These are phyloP conservation scores for Rhadinocentrus ornatus DNA, from an alignment of 2,797 vertebrate genomes.

Conservation along the genomic window DNA sequence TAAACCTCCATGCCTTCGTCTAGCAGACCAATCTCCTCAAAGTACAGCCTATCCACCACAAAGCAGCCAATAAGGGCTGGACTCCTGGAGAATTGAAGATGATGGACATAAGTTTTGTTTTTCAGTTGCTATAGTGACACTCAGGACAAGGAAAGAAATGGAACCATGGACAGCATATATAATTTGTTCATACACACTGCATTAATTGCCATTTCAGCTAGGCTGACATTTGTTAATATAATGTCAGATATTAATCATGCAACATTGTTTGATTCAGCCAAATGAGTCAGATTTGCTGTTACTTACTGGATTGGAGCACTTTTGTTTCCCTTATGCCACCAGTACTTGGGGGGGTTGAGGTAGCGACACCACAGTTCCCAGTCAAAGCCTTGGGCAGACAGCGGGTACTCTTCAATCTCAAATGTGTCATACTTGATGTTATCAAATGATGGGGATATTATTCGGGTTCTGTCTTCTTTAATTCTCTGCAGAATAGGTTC, in stretches of 20 bases:
- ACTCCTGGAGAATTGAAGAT: constrained; percentile 84
- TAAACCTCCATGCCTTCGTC: constrained; percentile 99
- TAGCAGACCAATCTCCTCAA: constrained; percentile 96
- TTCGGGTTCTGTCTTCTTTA: constrained; percentile 92
- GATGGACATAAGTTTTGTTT: constrained; percentile 48
- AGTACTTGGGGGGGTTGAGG: constrained; percentile 94
- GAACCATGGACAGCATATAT: constrained; percentile 20
- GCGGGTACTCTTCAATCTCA: constrained; percentile 96
- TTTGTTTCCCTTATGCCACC: constrained; percentile 95
- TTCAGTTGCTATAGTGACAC: constrained; percentile 52
- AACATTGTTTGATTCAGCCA: constrained; percentile 10
- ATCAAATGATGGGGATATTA: constrained; percentile 97
- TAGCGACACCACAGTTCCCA: constrained; percentile 99
- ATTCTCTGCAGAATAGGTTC: constrained; percentile 95
- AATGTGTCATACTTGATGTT: constrained; percentile 99
- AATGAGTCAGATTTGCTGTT: not conserved
- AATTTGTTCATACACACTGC: constrained; percentile 21
- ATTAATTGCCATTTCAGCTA: constrained; percentile 5
- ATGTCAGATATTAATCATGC: constrained; percentile 1
- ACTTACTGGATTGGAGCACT: constrained; percentile 95
- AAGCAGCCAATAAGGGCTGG: constrained; percentile 98
- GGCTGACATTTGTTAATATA: constrained; percentile 10
- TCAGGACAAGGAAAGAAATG: constrained; percentile 21
- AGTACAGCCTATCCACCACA: constrained; percentile 95
- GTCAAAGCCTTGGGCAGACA: constrained; percentile 96